Evolutionary conservation across 2,888 invertebrate species (phyloP).

Genomic region (Drosophila hawaiiensis): DNA sequence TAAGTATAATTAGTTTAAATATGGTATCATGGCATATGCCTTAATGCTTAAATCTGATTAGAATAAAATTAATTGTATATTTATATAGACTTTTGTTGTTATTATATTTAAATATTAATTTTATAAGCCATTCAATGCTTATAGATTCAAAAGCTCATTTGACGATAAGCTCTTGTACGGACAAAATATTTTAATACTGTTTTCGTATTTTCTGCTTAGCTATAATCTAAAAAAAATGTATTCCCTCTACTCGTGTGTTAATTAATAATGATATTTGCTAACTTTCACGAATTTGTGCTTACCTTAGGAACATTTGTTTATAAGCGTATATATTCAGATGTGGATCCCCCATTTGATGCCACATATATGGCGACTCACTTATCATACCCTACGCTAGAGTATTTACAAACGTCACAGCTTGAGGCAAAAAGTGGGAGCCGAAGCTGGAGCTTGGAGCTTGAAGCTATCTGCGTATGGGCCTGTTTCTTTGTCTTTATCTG

Average conservation of each 20-base stretch:
- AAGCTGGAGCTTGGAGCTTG: slow-evolving; percentile 22
- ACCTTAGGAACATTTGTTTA: background rate
- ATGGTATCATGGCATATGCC: background rate
- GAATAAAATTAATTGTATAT: background rate
- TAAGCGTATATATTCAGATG: too few relatives aligned
- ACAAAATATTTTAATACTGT: background rate
- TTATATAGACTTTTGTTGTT: background rate
- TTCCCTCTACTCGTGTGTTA: background rate
- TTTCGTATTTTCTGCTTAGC: background rate
- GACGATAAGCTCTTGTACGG: background rate
- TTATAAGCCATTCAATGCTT: background rate
- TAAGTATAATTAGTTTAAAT: background rate
- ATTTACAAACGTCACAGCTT: slow-evolving; percentile 26
- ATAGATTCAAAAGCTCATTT: background rate
- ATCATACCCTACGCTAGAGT: slow-evolving; percentile 16
- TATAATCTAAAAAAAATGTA: background rate
- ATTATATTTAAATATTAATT: background rate
- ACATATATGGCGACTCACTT: background rate
- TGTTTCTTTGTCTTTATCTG: slow-evolving; percentile 39
- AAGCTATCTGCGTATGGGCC: slow-evolving; percentile 24
- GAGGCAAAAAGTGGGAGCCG: slow-evolving; percentile 29
- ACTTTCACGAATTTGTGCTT: background rate
- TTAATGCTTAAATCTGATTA: background rate
- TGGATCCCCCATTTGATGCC: background rate
- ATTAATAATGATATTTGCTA: background rate